Base-by-base conservation (phyloP, 2,888 invertebrate species). In the Oscheius onirici region DNA sequence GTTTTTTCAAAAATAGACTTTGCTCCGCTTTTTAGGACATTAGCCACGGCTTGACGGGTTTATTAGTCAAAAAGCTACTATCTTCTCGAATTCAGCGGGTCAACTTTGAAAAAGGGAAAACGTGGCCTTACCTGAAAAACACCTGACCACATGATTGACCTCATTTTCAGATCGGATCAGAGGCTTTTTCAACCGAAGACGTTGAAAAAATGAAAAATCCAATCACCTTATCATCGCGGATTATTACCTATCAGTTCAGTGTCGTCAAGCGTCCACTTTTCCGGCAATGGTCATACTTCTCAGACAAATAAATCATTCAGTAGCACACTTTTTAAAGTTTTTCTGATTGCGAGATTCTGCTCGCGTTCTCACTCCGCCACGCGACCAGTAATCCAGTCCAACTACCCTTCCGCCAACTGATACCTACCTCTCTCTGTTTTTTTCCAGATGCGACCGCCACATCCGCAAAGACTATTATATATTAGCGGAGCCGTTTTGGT, bases 141-240 rank as follows among this genome's bases (percentile, higher is more conserved):
- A 28, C 26, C 22, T 52, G 22, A 24, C 22, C n/a, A 46, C 15
- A 46, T 20, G 22, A 46, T 22, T 44, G 20, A 44, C 26, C 20
- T 11, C 44, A 40, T 15, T 71, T 78, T 69, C 73, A 78, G 78
- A 78, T 28, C 69, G 78, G 34, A 74, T 78, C 41, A 72, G 73
- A 13, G 60, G 71, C 17, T 44, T 72, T 20, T 76, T 78, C 73
- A 73, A 57, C 24, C 66, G 78, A 15, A 51, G 68, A 55, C 57
- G 43, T 44, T 68, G 67, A 57, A 43, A 60, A 17, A 10, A 24
- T n/a, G 28, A 46, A 60, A 15, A 41, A 17, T 17, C 51, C 28
- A 10, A 15, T 24, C 28, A n/a, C 41, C 22, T 66, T 54, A 66
- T 66, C 54, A 49, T 41, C 34, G 34, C 34, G 52, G 66, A 66